phyloP scores from a whole-genome alignment of 64 coral and sea anemone species.

The Actinia tenebrosa region DNA sequence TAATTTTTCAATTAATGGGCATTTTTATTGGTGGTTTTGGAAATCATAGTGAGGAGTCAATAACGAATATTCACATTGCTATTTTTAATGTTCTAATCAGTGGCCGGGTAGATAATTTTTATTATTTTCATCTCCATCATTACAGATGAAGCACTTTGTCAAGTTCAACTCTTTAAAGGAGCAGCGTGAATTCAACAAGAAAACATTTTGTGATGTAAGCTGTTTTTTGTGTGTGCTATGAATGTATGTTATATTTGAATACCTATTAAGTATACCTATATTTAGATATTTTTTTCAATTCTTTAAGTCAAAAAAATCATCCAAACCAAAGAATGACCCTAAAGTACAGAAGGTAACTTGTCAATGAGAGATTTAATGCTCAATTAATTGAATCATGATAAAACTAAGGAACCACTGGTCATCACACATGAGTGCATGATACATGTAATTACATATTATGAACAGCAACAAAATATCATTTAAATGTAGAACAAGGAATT shows the following conservation, averaged over 20 bases:
- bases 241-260: neutral
- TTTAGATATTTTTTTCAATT: neutral
- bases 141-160: constrained; percentile 8
- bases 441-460: too few relatives aligned
- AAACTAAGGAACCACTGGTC: too few relatives aligned
- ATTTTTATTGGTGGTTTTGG: too few relatives aligned
- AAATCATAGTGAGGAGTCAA: too few relatives aligned
- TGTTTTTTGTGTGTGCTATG: neutral
- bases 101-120: neutral
- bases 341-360: constrained; percentile 24
- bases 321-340: constrained; percentile 19
- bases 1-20: too few relatives aligned
- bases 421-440: too few relatives aligned
- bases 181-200: constrained; percentile 32
- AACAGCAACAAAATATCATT: too few relatives aligned
- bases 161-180: constrained; percentile 27
- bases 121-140: neutral
- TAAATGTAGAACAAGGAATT: neutral
- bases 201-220: constrained; percentile 22
- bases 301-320: constrained; percentile 28
- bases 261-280: neutral
- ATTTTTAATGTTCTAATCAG: too few relatives aligned
- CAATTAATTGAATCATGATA: too few relatives aligned
- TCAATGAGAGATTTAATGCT: too few relatives aligned
- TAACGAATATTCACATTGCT: too few relatives aligned